Conservation (phyloP, 2,888 invertebrate genomes). For the Morpho achilles region DNA sequence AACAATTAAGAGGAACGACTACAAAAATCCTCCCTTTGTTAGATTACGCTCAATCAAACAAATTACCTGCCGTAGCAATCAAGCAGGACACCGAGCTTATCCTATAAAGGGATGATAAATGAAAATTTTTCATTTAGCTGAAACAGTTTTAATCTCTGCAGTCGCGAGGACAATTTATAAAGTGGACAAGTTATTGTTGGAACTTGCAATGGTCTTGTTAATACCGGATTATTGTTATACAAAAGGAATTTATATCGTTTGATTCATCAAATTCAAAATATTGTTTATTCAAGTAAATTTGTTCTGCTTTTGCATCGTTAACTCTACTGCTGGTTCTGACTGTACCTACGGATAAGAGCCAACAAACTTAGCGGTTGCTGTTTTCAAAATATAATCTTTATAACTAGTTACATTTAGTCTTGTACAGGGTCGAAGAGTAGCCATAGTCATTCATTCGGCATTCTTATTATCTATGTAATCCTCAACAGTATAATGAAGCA, state of each 20-base stretch:
- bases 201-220: slow-evolving; percentile 3
- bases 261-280: too few species aligned
- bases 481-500: too few species aligned
- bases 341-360: too few species aligned
- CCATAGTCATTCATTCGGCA: too few species aligned
- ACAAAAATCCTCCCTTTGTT: slow-evolving; percentile 15
- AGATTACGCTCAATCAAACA: slow-evolving; percentile 27
- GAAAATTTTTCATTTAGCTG: slow-evolving; percentile 26
- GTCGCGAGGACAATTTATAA: slow-evolving; percentile 17
- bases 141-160: slow-evolving; percentile 28
- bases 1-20: slow-evolving; percentile 11
- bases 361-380: too few species aligned
- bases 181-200: slow-evolving; percentile 14
- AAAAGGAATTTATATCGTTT: neutral
- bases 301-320: too few species aligned
- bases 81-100: slow-evolving; percentile 13
- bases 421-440: too few species aligned
- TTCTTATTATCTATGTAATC: too few species aligned
- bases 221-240: neutral
- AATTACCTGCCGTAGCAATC: slow-evolving; percentile 27
- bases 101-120: slow-evolving; percentile 20
- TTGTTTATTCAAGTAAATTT: too few species aligned
- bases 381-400: too few species aligned
- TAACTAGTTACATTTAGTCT: too few species aligned
- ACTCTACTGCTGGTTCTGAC: too few species aligned